Evolutionary conservation across 2,888 invertebrate genomes (phyloP), one percentile per base, ranked within the genome.

Genomic region (Ditula angustiorana): DNA sequence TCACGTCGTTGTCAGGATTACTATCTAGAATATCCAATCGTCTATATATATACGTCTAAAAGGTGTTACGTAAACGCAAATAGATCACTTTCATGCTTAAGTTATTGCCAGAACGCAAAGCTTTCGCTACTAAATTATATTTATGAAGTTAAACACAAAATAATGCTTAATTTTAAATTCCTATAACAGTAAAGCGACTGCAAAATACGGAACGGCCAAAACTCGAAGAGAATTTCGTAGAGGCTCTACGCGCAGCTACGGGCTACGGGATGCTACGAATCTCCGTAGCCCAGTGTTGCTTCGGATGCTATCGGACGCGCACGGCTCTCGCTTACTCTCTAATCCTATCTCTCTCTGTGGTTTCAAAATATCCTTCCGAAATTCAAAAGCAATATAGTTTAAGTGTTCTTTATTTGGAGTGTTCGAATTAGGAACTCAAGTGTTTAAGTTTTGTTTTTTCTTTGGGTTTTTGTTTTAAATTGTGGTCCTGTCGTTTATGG

Each of bases 321-420:
- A 70, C 76, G 77, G 75, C 74, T 77, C 58, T 70, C 68, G 70
- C 69, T 74, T 67, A 67, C 69, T 68, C 70, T 69, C 60, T 70
- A 71, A 67, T 56, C 68, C 71, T 68, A 58, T 72, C 33, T 66
- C 57, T 66, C 64, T 69, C 57, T 70, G 64, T 68, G 66, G 61
- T 52, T 44, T 63, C 37, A 30, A 56, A 61, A 62, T 41, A 41
- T 44, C 50, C 61, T 66, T 69, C 55, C 64, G 58, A 66, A 68
- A 67, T 62, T 37, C 21, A 59, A 68, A 61, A 66, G 55, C 61
- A 68, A 62, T 56, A 62, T 26, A 60, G 41, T 41, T 19, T 52
- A 50, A 62, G 62, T 62, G 62, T 62, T 41, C 41, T 41, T 41
- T 30, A 30, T 30, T 50, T 50, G 5, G 19, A 41, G 50, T 50